A percentile compares a stretch with the other conserved stretches of the same genome.
phyloP scores from a whole-genome alignment of 2,888 invertebrate species.

The Drosophila flavopinicola region DNA sequence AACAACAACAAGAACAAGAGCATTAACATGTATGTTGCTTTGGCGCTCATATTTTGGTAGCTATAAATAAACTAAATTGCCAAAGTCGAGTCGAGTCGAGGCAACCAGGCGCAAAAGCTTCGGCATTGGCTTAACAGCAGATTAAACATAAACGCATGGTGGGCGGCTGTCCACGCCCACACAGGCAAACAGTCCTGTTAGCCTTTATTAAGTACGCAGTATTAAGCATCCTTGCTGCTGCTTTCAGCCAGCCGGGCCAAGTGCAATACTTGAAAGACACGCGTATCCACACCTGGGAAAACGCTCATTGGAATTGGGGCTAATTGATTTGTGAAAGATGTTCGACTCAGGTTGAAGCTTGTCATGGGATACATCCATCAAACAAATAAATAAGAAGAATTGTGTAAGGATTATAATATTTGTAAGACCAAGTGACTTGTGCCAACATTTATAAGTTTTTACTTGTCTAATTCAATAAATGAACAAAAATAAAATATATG shows the following conservation, averaged over 20 bases:
- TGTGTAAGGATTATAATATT: too few species aligned
- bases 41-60: slow-evolving; percentile 70
- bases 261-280: slow-evolving; percentile 47
- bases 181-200: slow-evolving; percentile 18
- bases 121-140: slow-evolving; percentile 66
- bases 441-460: too few species aligned
- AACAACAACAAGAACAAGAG: slow-evolving; percentile 30
- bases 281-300: slow-evolving; percentile 34
- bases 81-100: slow-evolving; percentile 51
- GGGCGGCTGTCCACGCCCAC: slow-evolving; percentile 20
- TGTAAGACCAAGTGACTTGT: too few species aligned
- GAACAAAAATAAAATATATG: too few species aligned
- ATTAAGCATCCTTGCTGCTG: slow-evolving; percentile 42
- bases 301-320: slow-evolving; percentile 7
- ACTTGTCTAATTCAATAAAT: too few species aligned
- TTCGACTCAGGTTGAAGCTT: background rate
- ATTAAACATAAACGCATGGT: slow-evolving; percentile 61
- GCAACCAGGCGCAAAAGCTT: slow-evolving; percentile 23
- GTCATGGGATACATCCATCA: background rate
- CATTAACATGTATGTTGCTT: slow-evolving; percentile 29
- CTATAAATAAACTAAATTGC: slow-evolving; percentile 76
- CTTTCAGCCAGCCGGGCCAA: slow-evolving; percentile 26
- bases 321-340: slow-evolving; percentile 15
- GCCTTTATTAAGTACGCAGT: slow-evolving; percentile 67
- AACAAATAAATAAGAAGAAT: too few species aligned